phyloP scores from a whole-genome alignment of 2,797 vertebrate species.

The Xyrichtys novacula region DNA sequence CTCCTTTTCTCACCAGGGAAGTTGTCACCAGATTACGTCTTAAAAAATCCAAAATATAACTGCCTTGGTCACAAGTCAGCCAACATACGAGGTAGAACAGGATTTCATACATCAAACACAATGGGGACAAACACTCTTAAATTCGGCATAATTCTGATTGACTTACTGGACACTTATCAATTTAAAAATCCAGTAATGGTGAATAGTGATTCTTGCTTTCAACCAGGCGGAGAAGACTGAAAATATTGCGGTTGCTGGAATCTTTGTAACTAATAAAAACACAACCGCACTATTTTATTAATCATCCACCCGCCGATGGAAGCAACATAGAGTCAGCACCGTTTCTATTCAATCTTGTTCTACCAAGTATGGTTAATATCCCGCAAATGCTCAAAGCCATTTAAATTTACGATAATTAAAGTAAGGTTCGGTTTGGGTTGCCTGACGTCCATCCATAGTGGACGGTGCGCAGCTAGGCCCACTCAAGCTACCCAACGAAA shows the following conservation, averaged over 20 bases:
- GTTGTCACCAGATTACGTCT: slow-evolving; percentile 9
- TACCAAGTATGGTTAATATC: slow-evolving; percentile 7
- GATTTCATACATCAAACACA: slow-evolving; percentile 2
- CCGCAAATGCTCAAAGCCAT: not conserved
- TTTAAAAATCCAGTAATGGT: not conserved
- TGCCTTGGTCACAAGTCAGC: slow-evolving; percentile 24
- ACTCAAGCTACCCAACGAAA: slow-evolving; percentile 29
- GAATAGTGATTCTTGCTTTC: not conserved
- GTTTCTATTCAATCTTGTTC: not conserved
- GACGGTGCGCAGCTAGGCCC: slow-evolving; percentile 34
- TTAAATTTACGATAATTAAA: slow-evolving; percentile 15
- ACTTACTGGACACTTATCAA: not conserved
- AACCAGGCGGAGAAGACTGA: not conserved
- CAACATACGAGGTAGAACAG: slow-evolving; percentile 36
- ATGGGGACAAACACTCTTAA: slow-evolving; percentile 25
- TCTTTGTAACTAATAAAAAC: not conserved
- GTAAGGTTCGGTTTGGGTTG: slow-evolving; percentile 30
- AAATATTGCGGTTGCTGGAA: not conserved
- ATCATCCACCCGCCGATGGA: not conserved
- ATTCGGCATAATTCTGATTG: slow-evolving; percentile 11
- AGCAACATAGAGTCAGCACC: not conserved
- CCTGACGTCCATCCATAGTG: slow-evolving; percentile 8
- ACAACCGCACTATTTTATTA: not conserved
- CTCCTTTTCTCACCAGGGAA: not conserved
- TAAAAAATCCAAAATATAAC: slow-evolving; percentile 15